These are phyloP conservation scores for Drosophila pseudoananassae DNA, from an alignment of 1,140 invertebrate genomes.

Conservation along the genomic window DNA sequence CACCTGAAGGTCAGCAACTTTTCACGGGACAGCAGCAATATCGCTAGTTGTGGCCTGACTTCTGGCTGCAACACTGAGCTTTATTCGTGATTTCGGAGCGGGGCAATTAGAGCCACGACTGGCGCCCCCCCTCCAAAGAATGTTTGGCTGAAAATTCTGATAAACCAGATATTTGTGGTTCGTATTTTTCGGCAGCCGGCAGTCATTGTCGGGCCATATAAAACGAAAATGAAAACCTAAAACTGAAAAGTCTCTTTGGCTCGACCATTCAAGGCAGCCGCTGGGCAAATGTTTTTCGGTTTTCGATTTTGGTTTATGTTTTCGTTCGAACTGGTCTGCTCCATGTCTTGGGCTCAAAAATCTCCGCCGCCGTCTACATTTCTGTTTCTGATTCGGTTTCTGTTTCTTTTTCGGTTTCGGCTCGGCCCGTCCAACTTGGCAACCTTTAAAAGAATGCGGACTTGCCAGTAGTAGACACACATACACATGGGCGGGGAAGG, in stretches of 20 bases:
- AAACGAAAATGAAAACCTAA: slow-evolving; percentile 70
- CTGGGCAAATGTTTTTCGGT: slow-evolving; percentile 51
- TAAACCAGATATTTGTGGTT: slow-evolving; percentile 1
- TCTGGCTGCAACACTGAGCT: slow-evolving; percentile 15
- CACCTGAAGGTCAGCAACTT: slow-evolving; percentile 67
- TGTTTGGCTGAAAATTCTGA: slow-evolving; percentile 4
- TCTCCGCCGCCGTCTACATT: slow-evolving; percentile 8
- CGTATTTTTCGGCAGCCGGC: slow-evolving; percentile 8
- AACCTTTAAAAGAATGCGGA: slow-evolving; percentile 81
- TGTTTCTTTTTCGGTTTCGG: slow-evolving; percentile 44
- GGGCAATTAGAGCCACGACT: slow-evolving; percentile 19
- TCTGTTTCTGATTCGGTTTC: slow-evolving; percentile 21
- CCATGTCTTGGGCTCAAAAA: slow-evolving; percentile 19
- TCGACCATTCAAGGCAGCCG: slow-evolving; percentile 36
- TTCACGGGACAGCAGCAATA: slow-evolving; percentile 16
- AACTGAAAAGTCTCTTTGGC: slow-evolving; percentile 36
- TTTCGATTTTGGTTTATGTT: slow-evolving; percentile 48
- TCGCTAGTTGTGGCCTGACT: slow-evolving; percentile 2
- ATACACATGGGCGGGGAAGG: slow-evolving; percentile 8
- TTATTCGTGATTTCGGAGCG: slow-evolving; percentile 20
- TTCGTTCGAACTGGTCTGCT: slow-evolving; percentile 59
- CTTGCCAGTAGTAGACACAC: slow-evolving; percentile 74
- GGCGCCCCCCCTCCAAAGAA: slow-evolving; percentile 25
- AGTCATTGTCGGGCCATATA: background rate
- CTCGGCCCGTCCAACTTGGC: slow-evolving; percentile 65